Conservation (phyloP, 2,113 vertebrate genomes). For the Oncorhynchus nerka region DNA sequence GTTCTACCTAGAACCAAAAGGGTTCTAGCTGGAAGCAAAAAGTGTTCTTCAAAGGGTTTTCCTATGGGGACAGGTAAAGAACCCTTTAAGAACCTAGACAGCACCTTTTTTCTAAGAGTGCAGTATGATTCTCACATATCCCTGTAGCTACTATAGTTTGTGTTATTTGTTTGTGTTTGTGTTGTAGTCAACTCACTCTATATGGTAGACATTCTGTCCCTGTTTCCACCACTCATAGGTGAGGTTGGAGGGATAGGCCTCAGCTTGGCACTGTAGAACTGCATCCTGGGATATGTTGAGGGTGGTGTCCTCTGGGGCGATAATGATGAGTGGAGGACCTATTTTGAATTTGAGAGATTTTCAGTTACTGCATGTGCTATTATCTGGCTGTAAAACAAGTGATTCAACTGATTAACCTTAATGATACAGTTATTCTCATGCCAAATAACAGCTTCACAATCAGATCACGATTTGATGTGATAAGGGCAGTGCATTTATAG, state of each 20-base stretch:
- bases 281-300: conserved; percentile 92
- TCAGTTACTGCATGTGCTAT: conserved; percentile 1
- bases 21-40: too few relatives aligned
- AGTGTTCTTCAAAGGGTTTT: too few relatives aligned
- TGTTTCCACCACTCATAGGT: conserved; percentile 93
- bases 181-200: conserved; percentile 73
- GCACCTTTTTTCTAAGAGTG: too few relatives aligned
- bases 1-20: too few relatives aligned
- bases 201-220: conserved; percentile 85
- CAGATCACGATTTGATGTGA: background rate
- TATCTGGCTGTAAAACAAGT: background rate
- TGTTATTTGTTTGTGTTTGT: too few relatives aligned
- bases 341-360: conserved; percentile 24
- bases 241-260: conserved; percentile 91
- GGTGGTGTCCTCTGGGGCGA: conserved; percentile 84
- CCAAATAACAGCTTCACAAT: background rate
- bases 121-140: too few relatives aligned
- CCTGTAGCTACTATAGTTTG: too few relatives aligned
- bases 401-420: background rate
- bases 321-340: conserved; percentile 89
- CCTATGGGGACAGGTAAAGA: too few relatives aligned
- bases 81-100: too few relatives aligned
- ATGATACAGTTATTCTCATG: background rate
- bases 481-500: background rate
- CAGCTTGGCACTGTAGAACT: conserved; percentile 86